Percentiles rank a stretch among this genome's conserved stretches.
These are phyloP conservation scores for Pemphigus obesinymphae DNA, from an alignment of 1,140 invertebrate genomes.

Conservation along the genomic window DNA sequence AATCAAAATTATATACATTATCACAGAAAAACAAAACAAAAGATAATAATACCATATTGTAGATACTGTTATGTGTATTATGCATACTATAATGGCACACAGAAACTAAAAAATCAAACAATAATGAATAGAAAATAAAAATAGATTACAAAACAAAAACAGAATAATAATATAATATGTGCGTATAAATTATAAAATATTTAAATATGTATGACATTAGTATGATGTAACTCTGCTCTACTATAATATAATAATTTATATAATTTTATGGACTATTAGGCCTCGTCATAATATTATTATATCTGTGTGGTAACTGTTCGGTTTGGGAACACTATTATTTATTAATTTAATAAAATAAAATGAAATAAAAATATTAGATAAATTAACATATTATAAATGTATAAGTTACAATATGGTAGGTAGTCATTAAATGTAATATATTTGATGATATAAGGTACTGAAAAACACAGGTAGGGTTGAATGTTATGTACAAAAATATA, in stretches of 20 bases:
- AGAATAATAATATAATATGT: neutral
- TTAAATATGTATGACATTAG: neutral
- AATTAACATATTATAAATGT: neutral
- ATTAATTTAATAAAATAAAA: neutral
- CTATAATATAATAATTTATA: neutral
- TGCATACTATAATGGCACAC: neutral
- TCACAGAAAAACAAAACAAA: slow-evolving; percentile 16
- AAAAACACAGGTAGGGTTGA: neutral
- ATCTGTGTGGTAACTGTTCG: slow-evolving; percentile 1
- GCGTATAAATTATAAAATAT: neutral
- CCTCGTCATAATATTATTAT: neutral
- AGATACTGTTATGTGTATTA: neutral
- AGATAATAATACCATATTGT: neutral
- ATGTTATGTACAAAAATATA: slow-evolving; percentile 19
- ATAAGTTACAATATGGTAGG: neutral
- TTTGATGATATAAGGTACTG: neutral
- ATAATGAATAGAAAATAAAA: neutral
- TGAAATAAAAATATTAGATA: neutral
- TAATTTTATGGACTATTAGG: neutral
- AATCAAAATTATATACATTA: slow-evolving; percentile 34
- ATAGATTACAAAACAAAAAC: neutral
- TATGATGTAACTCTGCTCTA: neutral
- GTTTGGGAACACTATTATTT: neutral
- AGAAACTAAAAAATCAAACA: neutral
- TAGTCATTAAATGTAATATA: neutral